These are phyloP conservation scores for Acanthosepion esculentum DNA, from an alignment of 2,888 invertebrate genomes.

Conservation along the genomic window DNA sequence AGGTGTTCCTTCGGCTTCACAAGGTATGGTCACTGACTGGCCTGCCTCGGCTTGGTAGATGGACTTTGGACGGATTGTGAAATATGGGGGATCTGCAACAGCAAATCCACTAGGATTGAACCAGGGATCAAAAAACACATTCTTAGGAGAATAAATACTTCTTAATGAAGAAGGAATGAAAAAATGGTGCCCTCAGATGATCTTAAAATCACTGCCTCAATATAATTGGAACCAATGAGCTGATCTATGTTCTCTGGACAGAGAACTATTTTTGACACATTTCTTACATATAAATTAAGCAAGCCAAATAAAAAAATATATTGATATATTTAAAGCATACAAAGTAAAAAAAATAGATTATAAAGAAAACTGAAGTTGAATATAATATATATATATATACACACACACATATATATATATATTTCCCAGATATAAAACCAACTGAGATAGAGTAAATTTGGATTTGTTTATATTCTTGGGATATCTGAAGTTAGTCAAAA, in stretches of 20 bases:
- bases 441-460: no score
- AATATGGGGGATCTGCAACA: slow-evolving; percentile 88
- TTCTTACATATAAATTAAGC: neutral
- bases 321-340: neutral
- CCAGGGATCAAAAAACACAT: neutral
- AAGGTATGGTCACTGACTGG: slow-evolving; percentile 94
- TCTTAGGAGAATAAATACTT: neutral
- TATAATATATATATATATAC: neutral
- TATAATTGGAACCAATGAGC: neutral
- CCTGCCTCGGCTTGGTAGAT: slow-evolving; percentile 93
- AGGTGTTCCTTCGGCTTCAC: slow-evolving; percentile 86
- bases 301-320: neutral
- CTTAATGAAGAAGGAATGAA: slow-evolving; percentile 10
- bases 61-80: slow-evolving; percentile 90
- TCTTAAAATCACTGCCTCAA: neutral
- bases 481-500: no score
- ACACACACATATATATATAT: no score
- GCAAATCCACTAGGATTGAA: slow-evolving; percentile 42
- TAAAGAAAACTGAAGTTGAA: neutral
- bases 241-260: neutral
- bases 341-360: neutral
- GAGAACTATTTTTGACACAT: neutral
- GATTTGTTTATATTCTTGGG: no score
- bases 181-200: neutral
- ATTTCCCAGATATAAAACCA: no score